A percentile compares a stretch with the other conserved stretches of the same genome.
Conservation (phyloP, 2,888 invertebrate species). For the Campoplex nolae region DNA sequence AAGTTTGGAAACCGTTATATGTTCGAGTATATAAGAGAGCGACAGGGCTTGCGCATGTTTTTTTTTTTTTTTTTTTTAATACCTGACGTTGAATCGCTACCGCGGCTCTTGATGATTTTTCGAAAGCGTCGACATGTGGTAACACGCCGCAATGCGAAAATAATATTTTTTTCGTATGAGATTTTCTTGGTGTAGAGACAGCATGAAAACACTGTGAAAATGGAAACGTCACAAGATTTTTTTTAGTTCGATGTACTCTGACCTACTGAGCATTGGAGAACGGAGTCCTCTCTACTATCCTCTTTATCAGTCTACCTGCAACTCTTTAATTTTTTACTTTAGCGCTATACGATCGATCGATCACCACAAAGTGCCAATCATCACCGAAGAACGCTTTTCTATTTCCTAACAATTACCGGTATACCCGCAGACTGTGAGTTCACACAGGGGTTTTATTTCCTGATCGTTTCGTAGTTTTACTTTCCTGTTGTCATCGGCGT, state of each 20-base stretch:
- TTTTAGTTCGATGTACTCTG: not conserved
- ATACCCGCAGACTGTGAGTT: conserved; percentile 67
- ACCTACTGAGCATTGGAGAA: not conserved
- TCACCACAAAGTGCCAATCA: conserved; percentile 12
- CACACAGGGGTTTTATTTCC: conserved; percentile 71
- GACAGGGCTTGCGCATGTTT: no score
- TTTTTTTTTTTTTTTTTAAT: no score
- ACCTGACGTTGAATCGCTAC: no score
- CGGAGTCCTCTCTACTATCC: not conserved
- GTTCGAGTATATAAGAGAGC: no score
- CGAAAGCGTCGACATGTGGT: no score
- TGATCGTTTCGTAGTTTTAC: conserved; percentile 43
- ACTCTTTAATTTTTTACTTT: not conserved
- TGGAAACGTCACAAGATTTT: no score
- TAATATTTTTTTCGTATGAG: no score
- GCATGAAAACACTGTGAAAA: no score
- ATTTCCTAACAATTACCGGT: conserved; percentile 80
- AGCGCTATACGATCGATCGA: conserved; percentile 33
- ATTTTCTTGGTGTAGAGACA: no score
- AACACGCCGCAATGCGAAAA: no score
- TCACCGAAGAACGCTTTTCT: conserved; percentile 69
- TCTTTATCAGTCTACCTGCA: not conserved
- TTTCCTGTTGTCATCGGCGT: not conserved
- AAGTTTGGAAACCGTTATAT: no score
- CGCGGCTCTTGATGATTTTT: no score